Evolutionary conservation across 2,797 vertebrate species (phyloP), one percentile per base, ranked within the genome.

Genomic region (Thripadectes ignobilis): DNA sequence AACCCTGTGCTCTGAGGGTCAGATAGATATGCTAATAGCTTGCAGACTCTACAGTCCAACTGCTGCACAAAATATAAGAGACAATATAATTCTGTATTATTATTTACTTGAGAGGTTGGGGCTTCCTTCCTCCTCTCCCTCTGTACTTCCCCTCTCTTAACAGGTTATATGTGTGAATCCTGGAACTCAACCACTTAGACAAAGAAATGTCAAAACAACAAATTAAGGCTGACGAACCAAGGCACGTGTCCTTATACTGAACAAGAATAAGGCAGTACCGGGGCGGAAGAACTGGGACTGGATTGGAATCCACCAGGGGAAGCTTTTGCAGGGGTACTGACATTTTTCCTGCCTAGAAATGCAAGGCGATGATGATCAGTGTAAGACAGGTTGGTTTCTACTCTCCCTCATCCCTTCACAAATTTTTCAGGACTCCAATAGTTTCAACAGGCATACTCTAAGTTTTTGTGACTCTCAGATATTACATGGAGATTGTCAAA

Each of bases 291-390:
- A 57, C 2, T 17, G 54, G 45, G 32, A 22, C 10, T 27, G 10
- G 39, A 69, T 39, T 46, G 0, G 1, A 68, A 45, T 10, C 10
- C 10, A 10, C 12, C 1, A 0, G 0, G 1, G 26, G 41, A 54
- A 43, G 43, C 18, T 83, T 34, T 78, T 77, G 23, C 23, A 14
- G 34, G 39, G 32, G 6, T 41, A 30, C 68, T 11, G 19, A 29
- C 7, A 19, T 45, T 74, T 58, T 69, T 43, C 11, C 39, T 49
- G 24, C 24, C n/a, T 36, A 38, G 51, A 54, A 69, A 54, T 65
- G 79, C 26, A 51, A 41, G 29, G 55, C 4, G 4, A 2, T 22
- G 22, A 12, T 36, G 68, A 59, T 34, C 24, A 24, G 21, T 4
- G n/a, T 41, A 51, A 24, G 23, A 16, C 43, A 6, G 24, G 39